These are phyloP conservation scores for Allolobophora icterica DNA, from an alignment of 2,888 invertebrate species.

Conservation along the genomic window DNA sequence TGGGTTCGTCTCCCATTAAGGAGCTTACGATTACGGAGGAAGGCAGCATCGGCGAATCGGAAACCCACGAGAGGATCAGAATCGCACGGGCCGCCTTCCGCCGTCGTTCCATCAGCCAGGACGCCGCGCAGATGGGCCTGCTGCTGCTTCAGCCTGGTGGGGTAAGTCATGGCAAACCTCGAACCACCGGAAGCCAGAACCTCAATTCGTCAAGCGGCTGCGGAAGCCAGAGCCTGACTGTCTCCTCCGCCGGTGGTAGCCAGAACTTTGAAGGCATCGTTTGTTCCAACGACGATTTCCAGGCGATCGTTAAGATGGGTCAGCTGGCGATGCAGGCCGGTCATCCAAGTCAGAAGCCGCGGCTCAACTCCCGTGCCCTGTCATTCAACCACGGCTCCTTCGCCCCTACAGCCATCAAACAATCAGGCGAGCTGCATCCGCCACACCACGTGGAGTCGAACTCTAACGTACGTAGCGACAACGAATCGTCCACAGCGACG, in stretches of 20 bases:
- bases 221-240: not conserved
- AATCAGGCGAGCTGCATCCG: not conserved
- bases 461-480: not conserved
- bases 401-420: conserved; percentile 12
- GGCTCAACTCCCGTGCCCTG: not conserved
- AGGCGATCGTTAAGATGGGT: conserved; percentile 44
- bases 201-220: conserved; percentile 13
- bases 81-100: conserved; percentile 43
- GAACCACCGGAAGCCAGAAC: conserved; percentile 41
- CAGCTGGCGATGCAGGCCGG: not conserved
- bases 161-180: conserved; percentile 13
- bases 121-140: conserved; percentile 13
- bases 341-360: not conserved
- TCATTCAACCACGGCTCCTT: conserved; percentile 3
- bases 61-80: not conserved
- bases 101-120: conserved; percentile 50
- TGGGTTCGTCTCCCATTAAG: conserved; percentile 29
- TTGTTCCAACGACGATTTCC: conserved; percentile 50
- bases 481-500: no score
- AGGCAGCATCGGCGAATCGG: conserved; percentile 25
- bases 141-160: no score
- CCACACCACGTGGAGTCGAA: not conserved
- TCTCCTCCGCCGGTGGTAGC: not conserved
- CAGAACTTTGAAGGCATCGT: conserved; percentile 46
- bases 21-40: not conserved